Evolutionary conservation across 1,140 invertebrate species (phyloP).

Genomic region (Epicauta chinensis): DNA sequence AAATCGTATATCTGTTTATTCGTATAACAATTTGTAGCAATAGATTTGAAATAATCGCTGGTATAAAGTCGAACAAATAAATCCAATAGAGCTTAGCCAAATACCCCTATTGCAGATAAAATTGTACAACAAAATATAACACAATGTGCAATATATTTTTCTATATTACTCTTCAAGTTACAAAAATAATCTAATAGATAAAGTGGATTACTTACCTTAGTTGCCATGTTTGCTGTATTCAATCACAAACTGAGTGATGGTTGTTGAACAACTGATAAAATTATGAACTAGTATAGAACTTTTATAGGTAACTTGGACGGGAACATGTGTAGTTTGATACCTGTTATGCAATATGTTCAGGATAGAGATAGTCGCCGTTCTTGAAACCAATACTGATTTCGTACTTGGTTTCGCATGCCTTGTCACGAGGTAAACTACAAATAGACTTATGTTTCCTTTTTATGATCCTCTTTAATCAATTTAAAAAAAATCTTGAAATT

Average conservation of each 20-base stretch:
- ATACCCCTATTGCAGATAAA: conserved; percentile 1
- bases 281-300: conserved; percentile 6
- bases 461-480: too few species aligned
- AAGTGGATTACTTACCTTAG: conserved; percentile 7
- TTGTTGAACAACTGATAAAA: conserved; percentile 15
- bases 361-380: conserved; percentile 14
- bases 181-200: background rate
- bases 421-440: too few species aligned
- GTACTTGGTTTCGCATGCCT: conserved; percentile 8
- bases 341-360: conserved; percentile 10
- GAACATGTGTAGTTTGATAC: conserved; percentile 11
- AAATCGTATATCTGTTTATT: too few species aligned
- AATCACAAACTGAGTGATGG: background rate
- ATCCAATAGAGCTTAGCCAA: background rate
- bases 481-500: too few species aligned
- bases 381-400: conserved; percentile 11
- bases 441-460: too few species aligned
- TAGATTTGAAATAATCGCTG: background rate
- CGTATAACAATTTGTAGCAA: background rate
- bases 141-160: conserved; percentile 3
- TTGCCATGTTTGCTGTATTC: conserved; percentile 4
- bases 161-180: background rate
- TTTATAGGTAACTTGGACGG: conserved; percentile 8
- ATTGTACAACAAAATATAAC: background rate
- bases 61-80: background rate